Base-by-base conservation (phyloP, 23 tunicate species). In the Halocynthia aurantium region DNA sequence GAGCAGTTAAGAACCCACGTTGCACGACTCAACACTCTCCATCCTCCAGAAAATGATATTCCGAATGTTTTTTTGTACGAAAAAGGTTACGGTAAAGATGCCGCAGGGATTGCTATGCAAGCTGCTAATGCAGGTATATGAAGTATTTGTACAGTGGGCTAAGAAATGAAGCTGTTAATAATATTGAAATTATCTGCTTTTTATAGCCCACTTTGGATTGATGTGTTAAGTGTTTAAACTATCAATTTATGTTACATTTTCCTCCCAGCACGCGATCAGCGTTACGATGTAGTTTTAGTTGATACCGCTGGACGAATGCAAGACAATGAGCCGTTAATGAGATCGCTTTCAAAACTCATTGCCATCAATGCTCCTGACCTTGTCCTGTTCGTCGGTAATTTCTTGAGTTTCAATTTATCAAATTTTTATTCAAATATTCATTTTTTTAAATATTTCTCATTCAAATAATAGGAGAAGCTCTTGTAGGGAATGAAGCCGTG, bases 271-370 rank as follows among this genome's bases (percentile, higher is more conserved):
- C 87, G 82, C 7, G 99, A 94, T 19, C 95, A 84, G 67, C 82
- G 85, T 6, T 90, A 80, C 52, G 99, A 96, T 73, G 96, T 96
- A 12, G 96, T 89, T 13, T 50, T 96, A 83, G 82, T 96, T 19
- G 99, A 96, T 77, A 96, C 99, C 7, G 99, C 99, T 40, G 99
- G 99, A 0, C 82, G 99, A 10, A 96, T 96, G 99, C 99, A 96
- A 72, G 99, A 96, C 83, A 96, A 96, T 53, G 99, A 96, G 70
- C 99, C 99, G 52, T 81, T 96, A 77, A 96, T 96, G 99, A 80
- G 99, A 62, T 81, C 96, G 7, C 86, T 96, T 13, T 81, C 96
- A 13, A 96, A 96, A 63, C 84, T 96, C 49, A 87, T 96, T 57
- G 88, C 97, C 18, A 76, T 96, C 62, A 96, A 96, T 57, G 50